A percentile compares a stretch with the other conserved stretches of the same genome.
Evolutionary conservation across 2,113 vertebrate species (phyloP).

Genomic region (Platichthys stellatus): DNA sequence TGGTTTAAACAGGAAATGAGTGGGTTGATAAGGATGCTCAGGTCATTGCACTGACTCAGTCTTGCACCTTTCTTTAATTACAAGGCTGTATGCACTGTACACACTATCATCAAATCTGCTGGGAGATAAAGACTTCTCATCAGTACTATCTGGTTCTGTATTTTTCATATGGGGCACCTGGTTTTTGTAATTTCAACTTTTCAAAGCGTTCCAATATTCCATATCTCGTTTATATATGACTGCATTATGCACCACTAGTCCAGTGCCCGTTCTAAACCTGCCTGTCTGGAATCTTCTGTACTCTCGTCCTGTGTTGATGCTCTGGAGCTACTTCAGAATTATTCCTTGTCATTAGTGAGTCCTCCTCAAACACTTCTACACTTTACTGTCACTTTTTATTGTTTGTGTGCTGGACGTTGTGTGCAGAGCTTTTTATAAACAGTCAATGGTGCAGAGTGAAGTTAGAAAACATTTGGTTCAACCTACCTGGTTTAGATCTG

Average conservation of each 20-base stretch:
- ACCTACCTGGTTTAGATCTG: too few species aligned
- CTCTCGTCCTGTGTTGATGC: background rate
- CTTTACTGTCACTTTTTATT: too few species aligned
- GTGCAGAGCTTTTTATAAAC: too few species aligned
- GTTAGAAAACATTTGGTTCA: too few species aligned
- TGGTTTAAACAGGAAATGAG: slow-evolving; percentile 41
- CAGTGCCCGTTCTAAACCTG: too few species aligned
- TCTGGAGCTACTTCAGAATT: too few species aligned
- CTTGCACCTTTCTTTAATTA: background rate
- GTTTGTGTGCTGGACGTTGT: too few species aligned
- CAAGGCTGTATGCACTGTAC: slow-evolving; percentile 4
- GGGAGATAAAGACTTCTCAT: background rate
- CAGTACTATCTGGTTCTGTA: background rate
- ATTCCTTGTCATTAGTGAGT: too few species aligned
- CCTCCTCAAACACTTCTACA: too few species aligned
- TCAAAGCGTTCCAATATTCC: background rate
- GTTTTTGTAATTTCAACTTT: background rate
- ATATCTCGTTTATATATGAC: background rate
- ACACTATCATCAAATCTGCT: background rate
- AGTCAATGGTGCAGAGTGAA: too few species aligned
- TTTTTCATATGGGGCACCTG: background rate
- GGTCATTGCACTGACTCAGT: background rate
- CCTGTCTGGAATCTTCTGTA: too few species aligned
- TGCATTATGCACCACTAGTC: background rate
- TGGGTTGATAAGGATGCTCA: slow-evolving; percentile 67